These are phyloP conservation scores for Cenopis cana DNA, from an alignment of 2,888 invertebrate species.

Conservation along the genomic window DNA sequence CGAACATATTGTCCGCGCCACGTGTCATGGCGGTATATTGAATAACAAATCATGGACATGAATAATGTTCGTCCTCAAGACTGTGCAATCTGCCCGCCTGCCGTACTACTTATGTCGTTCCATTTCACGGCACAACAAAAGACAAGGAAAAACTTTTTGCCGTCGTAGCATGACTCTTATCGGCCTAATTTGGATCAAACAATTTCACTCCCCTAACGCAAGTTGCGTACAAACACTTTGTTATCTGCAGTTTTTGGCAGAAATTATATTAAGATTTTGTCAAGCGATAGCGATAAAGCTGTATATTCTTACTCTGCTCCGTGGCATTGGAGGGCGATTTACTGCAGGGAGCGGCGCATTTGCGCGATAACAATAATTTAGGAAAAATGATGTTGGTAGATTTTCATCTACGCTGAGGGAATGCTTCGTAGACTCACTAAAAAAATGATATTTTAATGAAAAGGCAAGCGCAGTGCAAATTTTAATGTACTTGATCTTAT, in stretches of 20 bases:
- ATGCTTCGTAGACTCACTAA: slow-evolving; percentile 54
- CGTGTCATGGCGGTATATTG: slow-evolving; percentile 54
- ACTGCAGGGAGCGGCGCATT: slow-evolving; percentile 64
- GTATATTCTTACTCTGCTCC: slow-evolving; percentile 73
- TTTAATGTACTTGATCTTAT: background rate
- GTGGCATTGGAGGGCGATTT: slow-evolving; percentile 59
- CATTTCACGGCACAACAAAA: slow-evolving; percentile 54
- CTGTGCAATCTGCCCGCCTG: slow-evolving; percentile 49
- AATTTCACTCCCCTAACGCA: slow-evolving; percentile 74
- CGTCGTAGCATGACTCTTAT: slow-evolving; percentile 73
- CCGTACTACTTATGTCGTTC: slow-evolving; percentile 55
- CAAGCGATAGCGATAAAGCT: slow-evolving; percentile 77
- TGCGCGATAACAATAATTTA: slow-evolving; percentile 77
- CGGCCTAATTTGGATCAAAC: slow-evolving; percentile 81
- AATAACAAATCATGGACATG: slow-evolving; percentile 57
- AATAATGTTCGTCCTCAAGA: slow-evolving; percentile 51
- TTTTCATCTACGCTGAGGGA: slow-evolving; percentile 64
- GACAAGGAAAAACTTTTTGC: slow-evolving; percentile 72
- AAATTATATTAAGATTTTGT: slow-evolving; percentile 82
- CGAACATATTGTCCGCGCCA: slow-evolving; percentile 52
- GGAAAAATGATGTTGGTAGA: slow-evolving; percentile 67
- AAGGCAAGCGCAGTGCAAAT: background rate
- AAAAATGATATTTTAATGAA: slow-evolving; percentile 46
- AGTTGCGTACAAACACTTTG: slow-evolving; percentile 76
- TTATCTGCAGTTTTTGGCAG: slow-evolving; percentile 79